Base-by-base conservation (phyloP, 2,113 vertebrate species). In the Oncorhynchus clarkii region DNA sequence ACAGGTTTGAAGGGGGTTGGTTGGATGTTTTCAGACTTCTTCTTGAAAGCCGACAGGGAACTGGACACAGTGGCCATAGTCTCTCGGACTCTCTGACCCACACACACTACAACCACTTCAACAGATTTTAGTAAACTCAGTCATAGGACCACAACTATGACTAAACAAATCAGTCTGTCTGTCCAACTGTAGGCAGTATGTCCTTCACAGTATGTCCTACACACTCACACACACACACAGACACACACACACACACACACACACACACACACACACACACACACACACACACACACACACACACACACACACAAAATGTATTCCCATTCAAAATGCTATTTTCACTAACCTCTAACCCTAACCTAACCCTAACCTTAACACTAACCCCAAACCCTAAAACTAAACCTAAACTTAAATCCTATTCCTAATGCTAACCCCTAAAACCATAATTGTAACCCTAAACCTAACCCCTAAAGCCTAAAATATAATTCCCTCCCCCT, bases 101-200 rank as follows among this genome's bases (percentile, higher is more conserved):
- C 39, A 45, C 39, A 45, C 39, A 45, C 39, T 11, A 18, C 3
- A 3, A 13, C 12, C 14, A 16, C 49, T 14, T 14, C 12, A 51
- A 51, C 14, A 14, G 11, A 51, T 16, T 54, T 13, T 54, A 51
- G 12, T 14, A 14, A 54, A 54, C 13, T 18, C 51, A 54, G 12
- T 54, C 39, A 45, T 12, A 12, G 51, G 4, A 54, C 51, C 14
- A 54, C 16, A 13, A 22, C 62, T 85, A 86, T 87, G 80, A 82
- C 71, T 81, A 88, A 86, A 82, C 85, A 85, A 86, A 90, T 81
- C 48, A 84, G 80, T 62, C 3, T 65, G 54, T 72, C 73, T 78
- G 3, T 9, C 26, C 45, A 29, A 54, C 72, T 4, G 54, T 64
- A 68, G 39, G 39, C 39, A 24, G 22, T 24, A 24, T 24, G 22